Evolutionary conservation across 2,797 vertebrate genomes (phyloP).

Genomic region (Urophycis tenuis): DNA sequence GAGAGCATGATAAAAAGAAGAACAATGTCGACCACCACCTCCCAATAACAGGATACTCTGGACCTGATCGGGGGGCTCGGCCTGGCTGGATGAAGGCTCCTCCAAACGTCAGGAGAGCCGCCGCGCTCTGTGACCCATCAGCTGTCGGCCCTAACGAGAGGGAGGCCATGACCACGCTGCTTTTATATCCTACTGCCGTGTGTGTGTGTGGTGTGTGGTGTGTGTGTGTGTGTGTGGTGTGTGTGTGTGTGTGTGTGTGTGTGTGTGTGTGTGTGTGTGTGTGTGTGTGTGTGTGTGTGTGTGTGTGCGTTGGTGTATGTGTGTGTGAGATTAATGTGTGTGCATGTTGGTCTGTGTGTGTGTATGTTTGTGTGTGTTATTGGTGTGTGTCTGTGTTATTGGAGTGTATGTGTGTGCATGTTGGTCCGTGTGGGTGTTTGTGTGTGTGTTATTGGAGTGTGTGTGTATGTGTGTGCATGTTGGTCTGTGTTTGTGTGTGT

Average conservation of each 20-base stretch:
- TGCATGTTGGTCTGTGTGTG: no score
- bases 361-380: conserved; percentile 8
- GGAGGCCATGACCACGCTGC: conserved; percentile 50
- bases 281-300: no score
- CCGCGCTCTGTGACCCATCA: conserved; percentile 41
- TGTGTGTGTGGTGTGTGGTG: conserved; percentile 36
- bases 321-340: no score
- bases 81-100: conserved; percentile 9
- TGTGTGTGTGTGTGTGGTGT: not conserved
- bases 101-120: not conserved
- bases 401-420: conserved; percentile 33
- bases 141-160: conserved; percentile 44
- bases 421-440: conserved; percentile 25
- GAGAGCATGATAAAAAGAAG: not conserved
- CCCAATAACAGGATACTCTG: not conserved
- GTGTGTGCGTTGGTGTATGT: conserved; percentile 20
- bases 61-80: conserved; percentile 21
- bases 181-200: conserved; percentile 38
- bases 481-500: no score
- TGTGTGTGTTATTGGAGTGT: conserved; percentile 16
- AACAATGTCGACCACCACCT: no score
- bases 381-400: conserved; percentile 21
- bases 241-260: no score
- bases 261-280: no score
- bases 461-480: conserved; percentile 21